Percentiles rank a stretch among this genome's conserved stretches.
Evolutionary conservation across 2,797 vertebrate species (phyloP).

Genomic region (Myotis daubentonii): DNA sequence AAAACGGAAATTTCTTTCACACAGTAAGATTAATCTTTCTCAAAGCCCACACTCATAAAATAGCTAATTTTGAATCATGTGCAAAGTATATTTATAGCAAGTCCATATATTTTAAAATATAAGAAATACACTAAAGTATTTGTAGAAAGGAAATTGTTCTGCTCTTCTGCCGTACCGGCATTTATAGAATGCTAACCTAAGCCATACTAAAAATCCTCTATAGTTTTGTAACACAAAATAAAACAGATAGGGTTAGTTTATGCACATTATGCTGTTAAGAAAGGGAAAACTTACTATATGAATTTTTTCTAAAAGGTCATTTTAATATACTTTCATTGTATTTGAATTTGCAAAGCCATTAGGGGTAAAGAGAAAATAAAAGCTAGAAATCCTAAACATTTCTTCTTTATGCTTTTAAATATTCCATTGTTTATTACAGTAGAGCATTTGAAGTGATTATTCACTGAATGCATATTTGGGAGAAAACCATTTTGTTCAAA

Average conservation of each 20-base stretch:
- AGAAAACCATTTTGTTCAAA: background rate
- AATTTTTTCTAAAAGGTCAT: background rate
- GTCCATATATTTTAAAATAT: background rate
- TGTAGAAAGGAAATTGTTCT: background rate
- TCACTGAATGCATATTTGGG: background rate
- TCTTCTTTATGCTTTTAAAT: constrained; percentile 12
- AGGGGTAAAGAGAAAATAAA: background rate
- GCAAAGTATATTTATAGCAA: background rate
- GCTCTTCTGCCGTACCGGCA: background rate
- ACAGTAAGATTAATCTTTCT: background rate
- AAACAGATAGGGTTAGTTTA: background rate
- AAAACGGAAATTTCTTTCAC: background rate
- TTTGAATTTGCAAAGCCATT: background rate
- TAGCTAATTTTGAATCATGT: background rate
- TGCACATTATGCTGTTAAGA: background rate
- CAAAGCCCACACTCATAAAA: background rate
- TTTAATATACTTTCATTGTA: background rate
- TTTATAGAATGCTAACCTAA: background rate
- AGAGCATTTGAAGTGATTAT: background rate
- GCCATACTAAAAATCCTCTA: background rate
- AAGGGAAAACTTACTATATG: background rate
- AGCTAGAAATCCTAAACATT: background rate
- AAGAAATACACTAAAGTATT: background rate
- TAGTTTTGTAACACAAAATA: background rate
- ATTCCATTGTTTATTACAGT: background rate